Conservation (phyloP, 2,888 invertebrate species). For the Carpatolechia fugitivella region DNA sequence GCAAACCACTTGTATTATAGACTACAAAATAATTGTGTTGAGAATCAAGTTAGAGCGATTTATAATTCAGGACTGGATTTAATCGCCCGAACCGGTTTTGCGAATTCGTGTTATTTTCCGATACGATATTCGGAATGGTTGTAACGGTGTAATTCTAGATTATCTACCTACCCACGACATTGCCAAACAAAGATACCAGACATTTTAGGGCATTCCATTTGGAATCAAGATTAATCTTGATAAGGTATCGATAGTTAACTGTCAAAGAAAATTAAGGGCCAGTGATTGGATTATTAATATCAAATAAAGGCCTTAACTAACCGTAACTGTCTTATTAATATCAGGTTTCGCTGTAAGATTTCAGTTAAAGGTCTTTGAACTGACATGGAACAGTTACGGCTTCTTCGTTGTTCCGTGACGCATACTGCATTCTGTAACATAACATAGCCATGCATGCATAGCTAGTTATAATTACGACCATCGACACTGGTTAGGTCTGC, state of each 20-base stretch:
- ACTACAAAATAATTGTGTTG: too few relatives aligned
- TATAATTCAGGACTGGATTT: conserved; percentile 41
- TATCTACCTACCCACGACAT: conserved; percentile 23
- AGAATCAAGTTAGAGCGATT: conserved; percentile 30
- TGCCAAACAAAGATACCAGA: conserved; percentile 7
- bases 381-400: conserved; percentile 23
- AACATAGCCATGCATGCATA: background rate
- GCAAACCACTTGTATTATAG: too few relatives aligned
- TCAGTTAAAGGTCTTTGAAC: conserved; percentile 58
- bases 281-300: too few relatives aligned
- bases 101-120: conserved; percentile 26
- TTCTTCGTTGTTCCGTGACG: conserved; percentile 37
- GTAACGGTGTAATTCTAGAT: conserved; percentile 22
- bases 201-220: background rate
- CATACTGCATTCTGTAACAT: background rate
- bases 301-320: too few relatives aligned
- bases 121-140: conserved; percentile 14
- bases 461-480: too few relatives aligned
- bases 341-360: conserved; percentile 40
- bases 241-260: background rate
- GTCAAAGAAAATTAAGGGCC: too few relatives aligned
- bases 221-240: background rate
- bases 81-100: conserved; percentile 24
- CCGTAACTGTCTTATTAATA: too few relatives aligned
- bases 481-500: too few relatives aligned